phyloP scores from a whole-genome alignment of 2,888 invertebrate genomes.

The Rugalucina vietnamica region DNA sequence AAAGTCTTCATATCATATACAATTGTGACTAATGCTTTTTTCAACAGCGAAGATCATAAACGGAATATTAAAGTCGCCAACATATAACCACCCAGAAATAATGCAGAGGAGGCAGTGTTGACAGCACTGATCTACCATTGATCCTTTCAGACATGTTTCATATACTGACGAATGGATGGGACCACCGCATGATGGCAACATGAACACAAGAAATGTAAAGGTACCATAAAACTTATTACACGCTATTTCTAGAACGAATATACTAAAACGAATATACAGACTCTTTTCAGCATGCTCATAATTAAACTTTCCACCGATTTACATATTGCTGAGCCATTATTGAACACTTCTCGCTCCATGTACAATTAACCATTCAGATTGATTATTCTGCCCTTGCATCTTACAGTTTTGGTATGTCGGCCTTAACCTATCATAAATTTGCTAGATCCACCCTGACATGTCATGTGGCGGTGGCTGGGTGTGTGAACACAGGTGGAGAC shows the following conservation, averaged over 20 bases:
- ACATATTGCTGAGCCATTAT: no score
- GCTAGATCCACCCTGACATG: conserved; percentile 49
- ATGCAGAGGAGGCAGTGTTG: not conserved
- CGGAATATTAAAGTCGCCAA: not conserved
- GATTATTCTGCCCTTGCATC: no score
- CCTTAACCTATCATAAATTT: not conserved
- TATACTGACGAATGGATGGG: conserved; percentile 56
- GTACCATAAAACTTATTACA: no score
- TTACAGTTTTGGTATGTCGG: no score
- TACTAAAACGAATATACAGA: no score
- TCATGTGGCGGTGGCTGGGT: conserved; percentile 73
- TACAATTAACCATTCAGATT: no score
- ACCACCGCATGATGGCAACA: conserved; percentile 64
- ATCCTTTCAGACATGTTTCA: conserved; percentile 30
- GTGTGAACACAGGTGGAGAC: conserved; percentile 80
- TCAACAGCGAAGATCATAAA: not conserved
- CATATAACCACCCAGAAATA: not conserved
- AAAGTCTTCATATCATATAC: not conserved
- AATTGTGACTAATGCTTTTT: not conserved
- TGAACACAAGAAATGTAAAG: conserved; percentile 60
- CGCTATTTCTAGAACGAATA: no score
- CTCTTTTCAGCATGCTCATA: no score
- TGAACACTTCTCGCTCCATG: no score
- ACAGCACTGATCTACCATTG: not conserved
- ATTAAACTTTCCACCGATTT: no score